phyloP scores from a whole-genome alignment of 2,797 vertebrate species.

The Acomys russatus region DNA sequence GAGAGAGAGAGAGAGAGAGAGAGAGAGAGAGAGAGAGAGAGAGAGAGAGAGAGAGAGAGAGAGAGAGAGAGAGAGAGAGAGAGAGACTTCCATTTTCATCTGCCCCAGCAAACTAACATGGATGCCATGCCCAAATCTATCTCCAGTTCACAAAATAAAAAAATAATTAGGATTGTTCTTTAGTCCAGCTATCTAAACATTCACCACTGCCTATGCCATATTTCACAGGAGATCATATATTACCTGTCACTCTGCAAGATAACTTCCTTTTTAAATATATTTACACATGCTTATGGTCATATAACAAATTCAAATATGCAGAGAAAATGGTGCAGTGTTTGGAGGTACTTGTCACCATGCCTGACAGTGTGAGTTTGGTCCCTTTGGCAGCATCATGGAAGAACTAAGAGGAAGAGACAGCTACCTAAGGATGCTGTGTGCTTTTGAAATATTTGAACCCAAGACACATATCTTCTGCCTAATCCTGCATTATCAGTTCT shows the following conservation, averaged over 20 bases:
- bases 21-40: too few species aligned
- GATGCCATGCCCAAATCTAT: neutral
- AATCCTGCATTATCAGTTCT: neutral
- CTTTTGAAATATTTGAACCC: neutral
- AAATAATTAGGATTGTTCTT: neutral
- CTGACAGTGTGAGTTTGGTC: neutral
- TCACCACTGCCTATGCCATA: neutral
- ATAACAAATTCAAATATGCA: neutral
- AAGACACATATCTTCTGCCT: neutral
- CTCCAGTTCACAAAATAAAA: neutral
- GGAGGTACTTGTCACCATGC: neutral
- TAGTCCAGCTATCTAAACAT: neutral
- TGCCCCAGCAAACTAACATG: neutral
- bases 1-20: too few species aligned
- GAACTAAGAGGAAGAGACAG: neutral
- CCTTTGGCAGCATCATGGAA: too few species aligned
- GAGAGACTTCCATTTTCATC: neutral
- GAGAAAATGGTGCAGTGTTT: neutral
- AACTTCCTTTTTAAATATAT: neutral
- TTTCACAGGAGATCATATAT: neutral
- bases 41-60: too few species aligned
- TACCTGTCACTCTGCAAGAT: neutral
- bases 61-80: too few species aligned
- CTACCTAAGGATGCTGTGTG: neutral
- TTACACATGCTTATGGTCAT: neutral